Evolutionary conservation across 1,140 invertebrate species (phyloP), one percentile per base, ranked within the genome.

Genomic region (Sinonovacula constricta): DNA sequence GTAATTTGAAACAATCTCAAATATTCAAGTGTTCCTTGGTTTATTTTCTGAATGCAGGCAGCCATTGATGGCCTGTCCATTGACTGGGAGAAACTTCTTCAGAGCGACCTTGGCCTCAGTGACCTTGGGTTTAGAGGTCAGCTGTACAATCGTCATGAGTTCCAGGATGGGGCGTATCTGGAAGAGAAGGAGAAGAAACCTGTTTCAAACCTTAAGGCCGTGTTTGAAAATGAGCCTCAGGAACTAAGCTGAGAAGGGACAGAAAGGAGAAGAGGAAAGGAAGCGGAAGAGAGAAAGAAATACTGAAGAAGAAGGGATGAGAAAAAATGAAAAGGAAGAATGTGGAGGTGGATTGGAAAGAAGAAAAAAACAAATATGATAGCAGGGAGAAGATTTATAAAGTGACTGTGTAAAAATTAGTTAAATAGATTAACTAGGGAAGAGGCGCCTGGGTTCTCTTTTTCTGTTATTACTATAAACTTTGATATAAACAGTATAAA

Each of bases 101-200:
- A 83, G n/a, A 84, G 82, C 45, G 89, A 90, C 63, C 79, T 90
- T 15, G 89, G 89, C 15, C 75, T 90, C 14, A 89, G 88, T 80
- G 85, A 88, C 63, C 65, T 82, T 49, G 85, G 86, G 3, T 88
- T 90, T 45, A 28, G 80, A 12, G 81, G 81, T 15, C 81, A 90
- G n/a, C 80, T 90, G 24, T 86, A 84, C 57, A 87, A 90, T 77
- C 72, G 89, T 10, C 86, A 89, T 72, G 89, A 90, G 68, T 84
- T 90, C 82, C 88, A 89, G 63, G 87, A 88, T 36, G 86, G 83
- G 1, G 87, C 86, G 0, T 84, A 80, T 36, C 76, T 90, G n/a
- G 87, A 89, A 49, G 88, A 89, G 28, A 81, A 79, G 59, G 89
- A 90, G 60, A 88, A 86, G 62, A 88, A 86, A 68, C 86, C 86